A percentile compares a stretch with the other conserved stretches of the same genome.
These are phyloP conservation scores for Anas platyrhynchos DNA, from an alignment of 2,113 vertebrate species.

Conservation along the genomic window DNA sequence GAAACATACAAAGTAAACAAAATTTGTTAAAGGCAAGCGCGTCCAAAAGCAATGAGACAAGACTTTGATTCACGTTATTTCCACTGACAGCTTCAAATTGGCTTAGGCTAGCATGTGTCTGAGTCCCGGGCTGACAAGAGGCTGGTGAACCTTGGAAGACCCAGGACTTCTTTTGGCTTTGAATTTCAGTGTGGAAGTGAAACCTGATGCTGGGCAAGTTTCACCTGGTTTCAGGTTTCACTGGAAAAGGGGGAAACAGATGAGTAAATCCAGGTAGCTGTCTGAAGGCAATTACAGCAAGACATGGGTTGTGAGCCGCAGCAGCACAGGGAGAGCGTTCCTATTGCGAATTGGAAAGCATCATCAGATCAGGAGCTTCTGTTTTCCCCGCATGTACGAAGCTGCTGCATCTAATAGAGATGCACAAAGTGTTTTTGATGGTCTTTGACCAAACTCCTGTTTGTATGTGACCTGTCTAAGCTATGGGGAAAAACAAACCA, in stretches of 20 bases:
- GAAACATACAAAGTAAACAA: background rate
- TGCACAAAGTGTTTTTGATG: accelerated
- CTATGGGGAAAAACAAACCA: background rate
- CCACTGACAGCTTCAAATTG: background rate
- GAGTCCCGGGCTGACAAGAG: background rate
- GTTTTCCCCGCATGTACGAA: accelerated
- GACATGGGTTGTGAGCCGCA: accelerated
- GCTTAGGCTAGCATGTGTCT: background rate
- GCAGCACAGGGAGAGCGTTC: accelerated
- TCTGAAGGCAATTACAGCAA: background rate
- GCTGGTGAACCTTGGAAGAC: constrained; percentile 42
- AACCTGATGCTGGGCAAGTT: constrained; percentile 8
- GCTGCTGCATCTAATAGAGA: background rate
- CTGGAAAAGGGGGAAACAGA: background rate
- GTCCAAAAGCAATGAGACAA: background rate
- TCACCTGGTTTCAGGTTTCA: constrained; percentile 48
- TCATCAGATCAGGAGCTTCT: background rate
- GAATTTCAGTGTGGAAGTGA: constrained; percentile 41
- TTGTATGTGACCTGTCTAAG: background rate
- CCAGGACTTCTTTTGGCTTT: background rate
- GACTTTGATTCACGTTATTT: background rate
- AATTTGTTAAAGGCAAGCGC: background rate
- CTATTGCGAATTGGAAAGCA: accelerated
- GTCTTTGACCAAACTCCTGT: background rate
- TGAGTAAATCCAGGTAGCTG: background rate